A percentile compares a stretch with the other conserved stretches of the same genome.
These are phyloP conservation scores for Parnassius apollo DNA, from an alignment of 2,888 invertebrate species.

Conservation along the genomic window DNA sequence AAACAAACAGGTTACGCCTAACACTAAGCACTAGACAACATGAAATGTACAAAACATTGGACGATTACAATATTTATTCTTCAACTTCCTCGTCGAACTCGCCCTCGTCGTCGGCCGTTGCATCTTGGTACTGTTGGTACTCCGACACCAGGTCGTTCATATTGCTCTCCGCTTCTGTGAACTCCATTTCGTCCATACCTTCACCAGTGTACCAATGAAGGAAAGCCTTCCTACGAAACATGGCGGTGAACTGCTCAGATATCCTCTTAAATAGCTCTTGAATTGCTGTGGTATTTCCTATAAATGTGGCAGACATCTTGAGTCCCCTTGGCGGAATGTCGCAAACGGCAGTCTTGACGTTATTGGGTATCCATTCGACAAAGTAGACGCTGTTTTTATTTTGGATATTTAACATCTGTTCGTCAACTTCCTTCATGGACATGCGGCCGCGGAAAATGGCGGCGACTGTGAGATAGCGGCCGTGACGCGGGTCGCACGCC, in stretches of 20 bases:
- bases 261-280: conserved; percentile 93
- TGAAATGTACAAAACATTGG: conserved; percentile 39
- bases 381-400: conserved; percentile 89
- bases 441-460: conserved; percentile 94
- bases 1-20: conserved; percentile 42
- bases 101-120: conserved; percentile 91
- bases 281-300: conserved; percentile 92
- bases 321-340: conserved; percentile 88
- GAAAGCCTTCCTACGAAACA: conserved; percentile 97
- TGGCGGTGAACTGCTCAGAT: conserved; percentile 91
- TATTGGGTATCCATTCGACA: conserved; percentile 91
- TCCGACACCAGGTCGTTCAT: conserved; percentile 95
- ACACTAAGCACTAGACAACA: conserved; percentile 50
- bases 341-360: conserved; percentile 90
- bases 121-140: conserved; percentile 96
- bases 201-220: conserved; percentile 98
- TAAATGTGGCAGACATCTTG: conserved; percentile 93
- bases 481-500: conserved; percentile 94
- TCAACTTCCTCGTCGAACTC: conserved; percentile 86
- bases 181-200: conserved; percentile 98
- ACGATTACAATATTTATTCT: conserved; percentile 51
- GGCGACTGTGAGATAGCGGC: conserved; percentile 93
- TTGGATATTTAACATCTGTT: conserved; percentile 86
- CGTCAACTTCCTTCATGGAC: conserved; percentile 96
- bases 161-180: conserved; percentile 96